Evolutionary conservation across 2,888 invertebrate species (phyloP).

Genomic region (Apantesis nais): DNA sequence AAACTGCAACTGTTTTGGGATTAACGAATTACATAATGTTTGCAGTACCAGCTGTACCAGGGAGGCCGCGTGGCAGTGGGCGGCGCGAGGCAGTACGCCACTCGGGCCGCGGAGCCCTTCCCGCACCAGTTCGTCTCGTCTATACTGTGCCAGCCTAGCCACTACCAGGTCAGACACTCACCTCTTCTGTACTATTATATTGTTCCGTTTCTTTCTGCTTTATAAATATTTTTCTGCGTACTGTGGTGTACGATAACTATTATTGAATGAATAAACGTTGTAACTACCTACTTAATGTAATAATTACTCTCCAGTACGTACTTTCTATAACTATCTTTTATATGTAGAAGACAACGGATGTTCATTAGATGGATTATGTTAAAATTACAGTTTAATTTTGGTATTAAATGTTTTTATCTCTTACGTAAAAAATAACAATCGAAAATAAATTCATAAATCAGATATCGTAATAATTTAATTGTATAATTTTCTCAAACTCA

Average conservation of each 20-base stretch:
- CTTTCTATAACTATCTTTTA: no score
- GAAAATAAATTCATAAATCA: no score
- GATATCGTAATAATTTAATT: background rate
- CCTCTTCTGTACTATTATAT: background rate
- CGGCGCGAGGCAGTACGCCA: slow-evolving; percentile 89
- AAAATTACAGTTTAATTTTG: no score
- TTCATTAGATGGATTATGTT: no score
- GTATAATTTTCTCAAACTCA: background rate
- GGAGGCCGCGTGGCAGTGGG: slow-evolving; percentile 85
- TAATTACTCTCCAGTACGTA: no score
- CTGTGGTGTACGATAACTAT: no score
- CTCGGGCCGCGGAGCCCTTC: slow-evolving; percentile 91
- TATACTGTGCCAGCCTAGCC: slow-evolving; percentile 93
- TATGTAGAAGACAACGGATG: no score
- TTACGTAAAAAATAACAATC: no score
- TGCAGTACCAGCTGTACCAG: slow-evolving; percentile 90
- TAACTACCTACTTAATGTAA: no score
- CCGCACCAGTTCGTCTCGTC: slow-evolving; percentile 97
- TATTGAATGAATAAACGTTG: no score
- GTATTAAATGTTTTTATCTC: no score
- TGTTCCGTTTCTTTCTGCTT: background rate
- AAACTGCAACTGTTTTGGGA: background rate
- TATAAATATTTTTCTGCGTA: background rate
- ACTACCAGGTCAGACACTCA: slow-evolving; percentile 88
- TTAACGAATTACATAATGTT: background rate